phyloP scores from a whole-genome alignment of 2,113 vertebrate species.

The Hemichromis elongatus region DNA sequence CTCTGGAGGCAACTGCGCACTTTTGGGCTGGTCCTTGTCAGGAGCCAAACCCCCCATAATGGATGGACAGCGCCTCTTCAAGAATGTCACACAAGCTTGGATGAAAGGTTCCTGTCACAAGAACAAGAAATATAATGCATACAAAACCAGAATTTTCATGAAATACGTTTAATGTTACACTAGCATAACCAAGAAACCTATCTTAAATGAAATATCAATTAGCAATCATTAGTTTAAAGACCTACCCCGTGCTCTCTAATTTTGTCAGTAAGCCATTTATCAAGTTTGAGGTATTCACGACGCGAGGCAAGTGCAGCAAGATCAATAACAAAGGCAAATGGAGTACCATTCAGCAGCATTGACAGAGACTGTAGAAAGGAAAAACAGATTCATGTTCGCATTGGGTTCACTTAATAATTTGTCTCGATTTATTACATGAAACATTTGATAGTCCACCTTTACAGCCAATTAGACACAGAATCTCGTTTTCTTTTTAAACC shows the following conservation, averaged over 20 bases:
- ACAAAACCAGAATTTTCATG: background rate
- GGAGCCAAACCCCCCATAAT: conserved; percentile 96
- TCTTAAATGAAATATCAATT: background rate
- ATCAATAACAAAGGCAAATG: conserved; percentile 99
- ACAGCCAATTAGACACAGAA: background rate
- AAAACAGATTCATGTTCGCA: background rate
- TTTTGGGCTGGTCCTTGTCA: conserved; percentile 98
- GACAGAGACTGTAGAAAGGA: conserved; percentile 87
- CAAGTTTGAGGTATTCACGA: conserved; percentile 99
- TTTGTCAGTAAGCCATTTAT: conserved; percentile 99
- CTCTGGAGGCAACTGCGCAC: conserved; percentile 96
- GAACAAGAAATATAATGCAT: background rate
- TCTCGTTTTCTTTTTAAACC: background rate
- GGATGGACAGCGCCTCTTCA: conserved; percentile 96
- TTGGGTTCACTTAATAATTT: background rate
- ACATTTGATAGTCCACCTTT: background rate
- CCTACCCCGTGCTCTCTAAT: conserved; percentile 98
- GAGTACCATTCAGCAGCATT: conserved; percentile 99
- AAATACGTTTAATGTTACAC: background rate
- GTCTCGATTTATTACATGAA: background rate
- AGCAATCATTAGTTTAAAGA: background rate
- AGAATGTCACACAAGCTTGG: conserved; percentile 96
- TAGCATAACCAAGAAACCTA: background rate
- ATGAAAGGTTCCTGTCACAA: conserved; percentile 91
- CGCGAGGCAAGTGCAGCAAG: conserved; percentile 99